Conservation (phyloP, 2,113 vertebrate species). For the Axis porcinus region DNA sequence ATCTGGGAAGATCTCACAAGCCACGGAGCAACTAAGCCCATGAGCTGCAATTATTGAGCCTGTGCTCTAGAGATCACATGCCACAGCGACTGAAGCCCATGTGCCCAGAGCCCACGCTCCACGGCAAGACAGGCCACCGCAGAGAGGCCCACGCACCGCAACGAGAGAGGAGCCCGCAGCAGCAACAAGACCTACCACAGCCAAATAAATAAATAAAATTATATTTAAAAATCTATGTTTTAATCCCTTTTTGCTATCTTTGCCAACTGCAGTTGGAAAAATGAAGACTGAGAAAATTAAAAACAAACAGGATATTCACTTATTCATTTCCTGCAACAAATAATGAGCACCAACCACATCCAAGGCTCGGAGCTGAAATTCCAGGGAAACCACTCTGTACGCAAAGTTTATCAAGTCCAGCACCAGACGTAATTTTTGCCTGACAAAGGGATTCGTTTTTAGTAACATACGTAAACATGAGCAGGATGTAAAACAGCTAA, state of each 20-base stretch:
- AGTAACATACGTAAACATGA: rapidly evolving
- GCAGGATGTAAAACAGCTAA: rapidly evolving
- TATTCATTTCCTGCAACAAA: not conserved
- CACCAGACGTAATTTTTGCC: rapidly evolving
- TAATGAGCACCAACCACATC: not conserved
- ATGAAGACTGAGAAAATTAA: not conserved
- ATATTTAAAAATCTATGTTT: not conserved
- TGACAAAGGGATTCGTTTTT: not conserved
- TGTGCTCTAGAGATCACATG: not conserved
- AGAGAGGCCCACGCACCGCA: not conserved
- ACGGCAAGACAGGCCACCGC: not conserved
- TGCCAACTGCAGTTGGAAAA: not conserved
- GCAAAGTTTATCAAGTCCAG: too few species aligned
- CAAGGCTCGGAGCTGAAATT: not conserved
- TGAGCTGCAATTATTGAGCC: not conserved
- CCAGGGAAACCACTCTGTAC: not conserved
- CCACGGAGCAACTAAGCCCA: not conserved
- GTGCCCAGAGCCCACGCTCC: not conserved
- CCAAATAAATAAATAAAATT: not conserved
- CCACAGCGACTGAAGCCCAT: not conserved
- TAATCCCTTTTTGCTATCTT: not conserved
- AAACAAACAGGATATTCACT: rapidly evolving
- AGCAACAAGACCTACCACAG: not conserved
- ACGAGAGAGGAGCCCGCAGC: not conserved
- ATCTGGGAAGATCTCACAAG: not conserved